Percentiles rank a stretch among this genome's conserved stretches.
Evolutionary conservation across 1,140 invertebrate species (phyloP).

Genomic region (Aphaenogaster rudis): DNA sequence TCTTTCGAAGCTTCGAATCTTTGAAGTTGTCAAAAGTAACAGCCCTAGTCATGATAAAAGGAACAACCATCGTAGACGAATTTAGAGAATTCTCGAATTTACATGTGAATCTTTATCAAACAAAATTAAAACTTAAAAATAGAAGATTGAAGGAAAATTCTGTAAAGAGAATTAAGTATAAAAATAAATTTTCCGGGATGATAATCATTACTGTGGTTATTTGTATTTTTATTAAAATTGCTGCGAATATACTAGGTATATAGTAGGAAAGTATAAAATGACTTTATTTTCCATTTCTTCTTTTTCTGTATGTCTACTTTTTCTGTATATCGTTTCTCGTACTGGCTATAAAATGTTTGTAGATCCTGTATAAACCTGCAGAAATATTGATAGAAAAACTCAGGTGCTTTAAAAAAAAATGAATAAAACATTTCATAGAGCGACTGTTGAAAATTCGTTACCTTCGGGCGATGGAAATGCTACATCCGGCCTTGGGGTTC

Average conservation of each 20-base stretch:
- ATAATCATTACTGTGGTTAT: not conserved
- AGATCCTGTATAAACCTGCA: not conserved
- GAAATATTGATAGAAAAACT: constrained; percentile 3
- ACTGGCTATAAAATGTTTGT: not conserved
- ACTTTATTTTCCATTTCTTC: not conserved
- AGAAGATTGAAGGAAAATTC: not conserved
- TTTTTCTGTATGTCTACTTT: not conserved
- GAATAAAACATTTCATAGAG: constrained; percentile 16
- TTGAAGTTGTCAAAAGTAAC: too few species aligned
- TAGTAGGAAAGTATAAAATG: not conserved
- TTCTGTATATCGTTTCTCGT: not conserved
- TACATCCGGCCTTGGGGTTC: constrained; percentile 12
- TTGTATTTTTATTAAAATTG: constrained; percentile 1
- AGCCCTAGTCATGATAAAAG: not conserved
- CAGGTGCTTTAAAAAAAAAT: not conserved
- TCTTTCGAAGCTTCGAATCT: too few species aligned
- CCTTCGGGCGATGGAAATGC: constrained; percentile 7
- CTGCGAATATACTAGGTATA: not conserved
- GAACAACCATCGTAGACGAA: not conserved
- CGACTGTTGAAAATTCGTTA: constrained; percentile 21
- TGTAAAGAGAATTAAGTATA: not conserved
- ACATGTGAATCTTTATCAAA: not conserved
- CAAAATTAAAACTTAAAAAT: constrained; percentile 14
- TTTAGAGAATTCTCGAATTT: constrained; percentile 10
- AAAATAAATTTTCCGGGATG: not conserved